Evolutionary conservation across 2,113 vertebrate genomes (phyloP).

Genomic region (Saguinus midas): DNA sequence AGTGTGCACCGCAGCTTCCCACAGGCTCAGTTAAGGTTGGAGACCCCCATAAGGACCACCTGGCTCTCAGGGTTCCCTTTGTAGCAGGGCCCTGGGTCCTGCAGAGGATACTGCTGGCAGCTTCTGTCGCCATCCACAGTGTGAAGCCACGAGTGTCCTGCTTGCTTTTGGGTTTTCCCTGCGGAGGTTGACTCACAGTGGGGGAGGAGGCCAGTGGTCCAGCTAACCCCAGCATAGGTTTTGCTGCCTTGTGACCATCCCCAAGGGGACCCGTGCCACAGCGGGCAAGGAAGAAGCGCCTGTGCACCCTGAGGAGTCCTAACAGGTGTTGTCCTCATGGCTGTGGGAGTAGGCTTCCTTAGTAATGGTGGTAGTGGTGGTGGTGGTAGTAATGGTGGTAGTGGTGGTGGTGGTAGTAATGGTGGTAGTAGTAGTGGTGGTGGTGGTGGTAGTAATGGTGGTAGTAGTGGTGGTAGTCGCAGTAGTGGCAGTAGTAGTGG

Average conservation of each 20-base stretch:
- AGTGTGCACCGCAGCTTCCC: slow-evolving; percentile 64
- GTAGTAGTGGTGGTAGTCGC: too few relatives aligned
- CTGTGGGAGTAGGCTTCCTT: neutral
- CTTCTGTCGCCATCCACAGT: neutral
- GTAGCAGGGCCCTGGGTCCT: neutral
- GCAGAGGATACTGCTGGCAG: too few relatives aligned
- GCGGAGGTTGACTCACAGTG: neutral
- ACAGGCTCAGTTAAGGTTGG: neutral
- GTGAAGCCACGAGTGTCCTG: neutral
- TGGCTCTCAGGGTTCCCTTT: neutral
- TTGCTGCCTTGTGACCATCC: neutral
- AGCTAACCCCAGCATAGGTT: neutral
- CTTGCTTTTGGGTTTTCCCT: neutral
- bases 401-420: too few relatives aligned
- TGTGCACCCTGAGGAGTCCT: neutral
- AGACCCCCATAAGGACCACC: neutral
- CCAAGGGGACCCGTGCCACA: neutral
- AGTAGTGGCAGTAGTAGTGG: too few relatives aligned
- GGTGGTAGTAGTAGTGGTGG: rapidly evolving
- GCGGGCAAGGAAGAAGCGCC: neutral
- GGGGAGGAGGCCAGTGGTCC: neutral
- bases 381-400: too few relatives aligned
- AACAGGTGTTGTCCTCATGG: neutral
- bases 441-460: rapidly evolving
- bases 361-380: neutral